Evolutionary conservation across 2,113 vertebrate genomes (phyloP), one percentile per base, ranked within the genome.

Genomic region (Pseudopodoces humilis): DNA sequence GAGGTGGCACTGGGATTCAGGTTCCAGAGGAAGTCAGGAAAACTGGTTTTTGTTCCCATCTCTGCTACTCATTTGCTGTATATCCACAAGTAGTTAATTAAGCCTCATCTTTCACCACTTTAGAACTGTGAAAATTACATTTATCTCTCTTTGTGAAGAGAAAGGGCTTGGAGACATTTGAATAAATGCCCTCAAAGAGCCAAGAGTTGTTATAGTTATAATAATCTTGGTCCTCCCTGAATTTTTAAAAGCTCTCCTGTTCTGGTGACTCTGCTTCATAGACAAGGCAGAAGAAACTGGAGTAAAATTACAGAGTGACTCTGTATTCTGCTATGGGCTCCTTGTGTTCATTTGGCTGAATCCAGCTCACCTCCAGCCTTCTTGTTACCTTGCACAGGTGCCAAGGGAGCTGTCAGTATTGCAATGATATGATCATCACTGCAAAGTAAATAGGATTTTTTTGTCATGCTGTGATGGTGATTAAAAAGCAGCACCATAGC

Each of bases 121-220:
- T 74, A 92, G 59, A 95, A 74, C 33, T 24, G 87, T 49, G 71
- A 92, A 90, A 96, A 96, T 96, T 94, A 92, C 37, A 64, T 88
- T 92, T 96, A 95, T 94, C 92, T 94, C 67, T 68, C 87, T 91
- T 87, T 92, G 78, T 91, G 79, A 92, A 95, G 67, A 91, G 55
- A 62, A 83, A 97, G 75, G 62, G 18, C 84, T 93, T 94, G 78
- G 63, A 90, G 55, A 79, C 19, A 91, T 92, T 87, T 85, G 68
- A 79, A 91, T 95, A 88, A 95, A 94, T 86, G 47, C 35, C 52
- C 82, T 96, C 94, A 92, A 95, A 95, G 93, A 94, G 44, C 41
- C 55, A 55, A 50, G 59, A 43, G 77, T 46, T 87, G 49, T 84
- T 94, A 63, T 49, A 84, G 35, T 90, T 95, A n/a, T 44, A 85